These are phyloP conservation scores for Microctonus brassicae DNA, from an alignment of 2,888 invertebrate genomes.

Conservation along the genomic window DNA sequence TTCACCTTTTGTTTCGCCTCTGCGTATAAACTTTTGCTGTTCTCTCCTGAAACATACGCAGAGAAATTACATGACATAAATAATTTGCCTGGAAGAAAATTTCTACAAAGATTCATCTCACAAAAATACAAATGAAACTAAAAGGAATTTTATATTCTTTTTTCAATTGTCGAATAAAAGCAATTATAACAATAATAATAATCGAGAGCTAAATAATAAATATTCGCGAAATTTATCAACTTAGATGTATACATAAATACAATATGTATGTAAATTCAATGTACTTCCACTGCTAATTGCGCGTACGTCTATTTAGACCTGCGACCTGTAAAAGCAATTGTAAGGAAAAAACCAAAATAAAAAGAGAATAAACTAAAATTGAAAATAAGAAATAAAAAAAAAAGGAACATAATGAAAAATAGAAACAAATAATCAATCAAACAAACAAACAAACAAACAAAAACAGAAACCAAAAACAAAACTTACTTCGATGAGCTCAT, in stretches of 20 bases:
- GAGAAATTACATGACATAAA: constrained; percentile 27
- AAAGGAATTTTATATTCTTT: not conserved
- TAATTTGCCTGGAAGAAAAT: not conserved
- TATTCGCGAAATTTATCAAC: not conserved
- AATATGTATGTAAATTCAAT: not conserved
- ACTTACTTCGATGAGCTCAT: constrained; percentile 64
- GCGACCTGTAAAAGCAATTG: not conserved
- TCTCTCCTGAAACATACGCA: constrained; percentile 60
- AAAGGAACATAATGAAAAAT: not conserved
- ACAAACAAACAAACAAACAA: constrained; percentile 22
- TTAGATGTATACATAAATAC: not conserved
- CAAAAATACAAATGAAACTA: not conserved
- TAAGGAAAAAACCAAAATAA: not conserved
- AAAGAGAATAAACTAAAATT: not conserved
- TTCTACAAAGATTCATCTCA: not conserved
- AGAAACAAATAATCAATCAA: not conserved
- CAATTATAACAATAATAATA: too few relatives aligned
- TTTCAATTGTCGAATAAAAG: not conserved
- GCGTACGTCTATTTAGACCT: not conserved
- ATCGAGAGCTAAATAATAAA: not conserved
- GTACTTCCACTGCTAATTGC: not conserved
- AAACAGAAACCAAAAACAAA: constrained; percentile 20
- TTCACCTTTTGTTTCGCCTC: constrained; percentile 70
- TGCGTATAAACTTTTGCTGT: constrained; percentile 65
- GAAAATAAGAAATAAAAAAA: not conserved